Conservation (phyloP, 2,113 vertebrate species). For the Siphamia tubifer region DNA sequence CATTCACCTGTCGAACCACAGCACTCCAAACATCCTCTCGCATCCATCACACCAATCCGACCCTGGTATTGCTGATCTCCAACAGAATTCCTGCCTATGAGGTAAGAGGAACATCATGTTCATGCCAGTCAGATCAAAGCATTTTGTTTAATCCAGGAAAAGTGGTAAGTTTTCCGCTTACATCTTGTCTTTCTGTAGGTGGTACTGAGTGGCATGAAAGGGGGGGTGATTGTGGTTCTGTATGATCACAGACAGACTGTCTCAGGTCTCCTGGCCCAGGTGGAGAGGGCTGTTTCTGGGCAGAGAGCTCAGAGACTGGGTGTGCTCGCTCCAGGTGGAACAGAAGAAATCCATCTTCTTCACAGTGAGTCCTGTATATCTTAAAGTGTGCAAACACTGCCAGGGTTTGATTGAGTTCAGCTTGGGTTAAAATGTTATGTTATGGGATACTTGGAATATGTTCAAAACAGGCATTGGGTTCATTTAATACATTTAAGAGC, state of each 20-base stretch:
- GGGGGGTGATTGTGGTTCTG: constrained; percentile 71
- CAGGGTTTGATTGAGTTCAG: neutral
- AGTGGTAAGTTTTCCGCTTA: neutral
- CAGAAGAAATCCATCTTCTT: constrained; percentile 79
- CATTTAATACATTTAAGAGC: neutral
- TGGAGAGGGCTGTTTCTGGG: constrained; percentile 73
- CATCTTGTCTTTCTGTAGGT: constrained; percentile 65
- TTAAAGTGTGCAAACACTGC: constrained; percentile 1
- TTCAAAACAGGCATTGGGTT: neutral
- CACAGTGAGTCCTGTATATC: constrained; percentile 69
- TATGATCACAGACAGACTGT: constrained; percentile 83
- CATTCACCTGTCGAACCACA: constrained; percentile 24
- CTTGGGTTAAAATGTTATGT: neutral
- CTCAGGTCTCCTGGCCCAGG: constrained; percentile 75
- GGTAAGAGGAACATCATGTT: constrained; percentile 55
- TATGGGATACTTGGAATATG: constrained; percentile 3
- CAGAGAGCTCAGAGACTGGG: constrained; percentile 79
- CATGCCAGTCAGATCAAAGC: neutral
- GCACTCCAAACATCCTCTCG: neutral
- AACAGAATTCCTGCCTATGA: constrained; percentile 84
- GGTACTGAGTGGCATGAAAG: constrained; percentile 77
- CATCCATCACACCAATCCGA: neutral
- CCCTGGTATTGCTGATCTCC: constrained; percentile 80
- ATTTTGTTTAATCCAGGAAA: neutral
- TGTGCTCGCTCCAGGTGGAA: constrained; percentile 81